Evolutionary conservation across 2,888 invertebrate species (phyloP).

Genomic region (Rhagium mordax): DNA sequence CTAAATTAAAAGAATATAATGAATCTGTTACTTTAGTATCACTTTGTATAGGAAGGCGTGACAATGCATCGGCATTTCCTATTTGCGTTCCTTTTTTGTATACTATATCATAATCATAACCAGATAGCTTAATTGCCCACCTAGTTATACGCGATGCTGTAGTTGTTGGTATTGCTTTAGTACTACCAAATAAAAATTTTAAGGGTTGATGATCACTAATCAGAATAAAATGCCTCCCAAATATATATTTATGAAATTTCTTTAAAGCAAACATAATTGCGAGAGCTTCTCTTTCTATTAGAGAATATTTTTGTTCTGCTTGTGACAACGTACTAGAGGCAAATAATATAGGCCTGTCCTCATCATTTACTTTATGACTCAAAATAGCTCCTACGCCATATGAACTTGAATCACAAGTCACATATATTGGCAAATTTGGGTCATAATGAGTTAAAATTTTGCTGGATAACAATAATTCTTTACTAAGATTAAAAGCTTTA

Average conservation of each 20-base stretch:
- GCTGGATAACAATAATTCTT: conserved; percentile 38
- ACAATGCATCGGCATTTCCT: conserved; percentile 28
- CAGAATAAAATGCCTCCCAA: conserved; percentile 53
- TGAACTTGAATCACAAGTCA: conserved; percentile 56
- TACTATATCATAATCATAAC: conserved; percentile 37
- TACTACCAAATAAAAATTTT: conserved; percentile 43
- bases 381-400: conserved; percentile 55
- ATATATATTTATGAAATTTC: conserved; percentile 63
- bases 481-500: conserved; percentile 43
- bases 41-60: conserved; percentile 14
- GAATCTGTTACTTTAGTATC: not conserved
- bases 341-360: conserved; percentile 56
- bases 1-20: conserved; percentile 18
- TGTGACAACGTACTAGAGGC: conserved; percentile 57
- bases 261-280: conserved; percentile 61
- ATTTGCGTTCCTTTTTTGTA: conserved; percentile 33
- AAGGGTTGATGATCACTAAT: conserved; percentile 44
- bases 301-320: conserved; percentile 61
- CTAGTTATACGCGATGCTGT: conserved; percentile 40
- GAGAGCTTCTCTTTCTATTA: conserved; percentile 61
- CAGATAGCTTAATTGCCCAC: conserved; percentile 41
- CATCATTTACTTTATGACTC: conserved; percentile 53
- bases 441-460: conserved; percentile 49
- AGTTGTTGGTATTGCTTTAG: conserved; percentile 34
- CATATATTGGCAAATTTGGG: conserved; percentile 48